These are phyloP conservation scores for Dioctria linearis DNA, from an alignment of 2,888 invertebrate genomes.

Conservation along the genomic window DNA sequence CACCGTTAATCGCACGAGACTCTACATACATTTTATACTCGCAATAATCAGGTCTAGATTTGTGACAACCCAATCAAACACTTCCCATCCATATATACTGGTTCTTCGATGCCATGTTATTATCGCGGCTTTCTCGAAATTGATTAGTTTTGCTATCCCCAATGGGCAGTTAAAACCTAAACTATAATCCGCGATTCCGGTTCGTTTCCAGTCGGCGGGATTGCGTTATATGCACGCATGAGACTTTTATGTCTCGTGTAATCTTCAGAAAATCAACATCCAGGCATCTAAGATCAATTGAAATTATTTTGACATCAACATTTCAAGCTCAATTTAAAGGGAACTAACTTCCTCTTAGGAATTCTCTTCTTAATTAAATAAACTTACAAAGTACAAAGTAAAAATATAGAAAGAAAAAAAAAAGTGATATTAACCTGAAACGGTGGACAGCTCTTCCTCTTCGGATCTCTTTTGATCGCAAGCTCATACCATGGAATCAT, in stretches of 20 bases:
- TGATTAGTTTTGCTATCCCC: constrained; percentile 14
- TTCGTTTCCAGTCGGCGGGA: background rate
- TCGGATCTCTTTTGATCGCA: constrained; percentile 80
- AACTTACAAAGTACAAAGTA: background rate
- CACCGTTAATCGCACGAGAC: too few species aligned
- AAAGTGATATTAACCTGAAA: constrained; percentile 73
- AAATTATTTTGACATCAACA: constrained; percentile 11
- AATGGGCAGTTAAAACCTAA: constrained; percentile 22
- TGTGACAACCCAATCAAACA: constrained; percentile 6
- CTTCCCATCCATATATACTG: background rate
- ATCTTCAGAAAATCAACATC: too few species aligned
- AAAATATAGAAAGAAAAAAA: constrained; percentile 26
- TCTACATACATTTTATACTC: background rate
- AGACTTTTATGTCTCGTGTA: background rate
- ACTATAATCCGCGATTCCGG: constrained; percentile 33
- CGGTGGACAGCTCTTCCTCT: constrained; percentile 87
- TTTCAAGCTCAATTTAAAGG: constrained; percentile 21
- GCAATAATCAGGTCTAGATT: background rate
- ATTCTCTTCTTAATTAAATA: background rate
- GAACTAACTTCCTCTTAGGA: constrained; percentile 14
- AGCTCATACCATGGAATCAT: constrained; percentile 91
- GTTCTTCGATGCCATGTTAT: constrained; percentile 30
- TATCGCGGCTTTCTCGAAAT: constrained; percentile 15
- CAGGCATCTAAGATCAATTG: background rate
- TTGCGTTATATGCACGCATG: background rate